These are phyloP conservation scores for Coenonympha glycerion DNA, from an alignment of 2,888 invertebrate genomes.

Conservation along the genomic window DNA sequence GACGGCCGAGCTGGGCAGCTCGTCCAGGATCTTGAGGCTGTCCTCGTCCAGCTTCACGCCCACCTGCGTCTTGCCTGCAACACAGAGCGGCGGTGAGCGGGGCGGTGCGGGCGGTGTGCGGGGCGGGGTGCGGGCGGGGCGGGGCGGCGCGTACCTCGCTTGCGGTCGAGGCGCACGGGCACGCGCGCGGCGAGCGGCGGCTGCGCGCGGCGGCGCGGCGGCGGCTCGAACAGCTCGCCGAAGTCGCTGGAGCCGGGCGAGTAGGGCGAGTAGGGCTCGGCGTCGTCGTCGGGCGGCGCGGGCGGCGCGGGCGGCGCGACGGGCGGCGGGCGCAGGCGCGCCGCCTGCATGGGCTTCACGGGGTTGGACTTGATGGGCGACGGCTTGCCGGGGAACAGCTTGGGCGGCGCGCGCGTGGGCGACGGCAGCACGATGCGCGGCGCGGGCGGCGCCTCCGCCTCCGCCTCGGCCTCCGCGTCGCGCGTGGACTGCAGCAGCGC, in stretches of 20 bases:
- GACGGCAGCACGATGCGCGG: slow-evolving; percentile 71
- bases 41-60: slow-evolving; percentile 86
- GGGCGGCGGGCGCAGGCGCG: slow-evolving; percentile 40
- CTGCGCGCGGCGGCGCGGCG: slow-evolving; percentile 76
- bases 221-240: slow-evolving; percentile 90
- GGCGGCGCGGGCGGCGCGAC: slow-evolving; percentile 51
- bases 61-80: slow-evolving; percentile 75
- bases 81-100: neutral
- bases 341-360: slow-evolving; percentile 70
- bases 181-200: slow-evolving; percentile 86
- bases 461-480: slow-evolving; percentile 59
- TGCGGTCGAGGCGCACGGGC: slow-evolving; percentile 82
- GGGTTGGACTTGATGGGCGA: slow-evolving; percentile 76
- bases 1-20: slow-evolving; percentile 93
- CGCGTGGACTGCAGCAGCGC: slow-evolving; percentile 74
- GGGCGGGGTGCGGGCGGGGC: neutral
- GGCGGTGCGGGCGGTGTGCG: neutral
- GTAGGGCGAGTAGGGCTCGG: slow-evolving; percentile 92
- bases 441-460: slow-evolving; percentile 35
- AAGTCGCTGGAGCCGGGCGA: slow-evolving; percentile 93
- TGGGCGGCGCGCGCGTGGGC: slow-evolving; percentile 68
- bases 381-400: slow-evolving; percentile 71
- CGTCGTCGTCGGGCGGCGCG: slow-evolving; percentile 67
- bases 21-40: slow-evolving; percentile 88
- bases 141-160: slow-evolving; percentile 51